Conservation (phyloP, 92 coral and sea anemone genomes). For the Phenganax marumi region DNA sequence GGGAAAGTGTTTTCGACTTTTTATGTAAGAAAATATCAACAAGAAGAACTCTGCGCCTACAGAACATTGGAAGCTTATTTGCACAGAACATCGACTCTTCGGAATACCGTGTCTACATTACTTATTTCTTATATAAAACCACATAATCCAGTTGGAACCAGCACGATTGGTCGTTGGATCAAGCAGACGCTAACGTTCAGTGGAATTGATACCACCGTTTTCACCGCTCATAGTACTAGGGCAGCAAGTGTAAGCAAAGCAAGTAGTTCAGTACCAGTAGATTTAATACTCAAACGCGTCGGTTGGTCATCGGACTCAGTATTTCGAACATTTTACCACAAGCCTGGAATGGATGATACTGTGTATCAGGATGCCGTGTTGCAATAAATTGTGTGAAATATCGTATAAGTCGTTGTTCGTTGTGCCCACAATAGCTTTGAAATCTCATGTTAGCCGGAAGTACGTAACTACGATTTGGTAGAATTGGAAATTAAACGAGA, state of each 20-base stretch:
- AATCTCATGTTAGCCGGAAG: no score
- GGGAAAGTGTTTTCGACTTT: not conserved
- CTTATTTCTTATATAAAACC: constrained; percentile 40
- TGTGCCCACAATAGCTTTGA: no score
- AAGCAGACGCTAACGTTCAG: not conserved
- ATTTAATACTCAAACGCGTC: not conserved
- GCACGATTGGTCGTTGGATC: not conserved
- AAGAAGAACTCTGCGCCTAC: constrained; percentile 45
- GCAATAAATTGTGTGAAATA: no score
- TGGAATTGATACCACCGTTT: not conserved
- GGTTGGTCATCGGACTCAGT: not conserved
- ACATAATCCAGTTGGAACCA: not conserved
- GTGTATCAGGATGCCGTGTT: no score
- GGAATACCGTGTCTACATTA: not conserved
- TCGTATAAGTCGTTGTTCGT: no score
- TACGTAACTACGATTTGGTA: no score
- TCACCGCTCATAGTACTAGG: no score
- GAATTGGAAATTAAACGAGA: no score
- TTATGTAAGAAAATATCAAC: constrained; percentile 14
- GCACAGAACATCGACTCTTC: constrained; percentile 29
- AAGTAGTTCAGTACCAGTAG: no score
- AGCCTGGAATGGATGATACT: no score
- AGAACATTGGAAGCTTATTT: constrained; percentile 30
- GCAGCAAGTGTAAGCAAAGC: no score
- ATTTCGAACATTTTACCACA: not conserved